Evolutionary conservation across 2,113 vertebrate species (phyloP).

Genomic region (Mesoclemmys tuberculata): DNA sequence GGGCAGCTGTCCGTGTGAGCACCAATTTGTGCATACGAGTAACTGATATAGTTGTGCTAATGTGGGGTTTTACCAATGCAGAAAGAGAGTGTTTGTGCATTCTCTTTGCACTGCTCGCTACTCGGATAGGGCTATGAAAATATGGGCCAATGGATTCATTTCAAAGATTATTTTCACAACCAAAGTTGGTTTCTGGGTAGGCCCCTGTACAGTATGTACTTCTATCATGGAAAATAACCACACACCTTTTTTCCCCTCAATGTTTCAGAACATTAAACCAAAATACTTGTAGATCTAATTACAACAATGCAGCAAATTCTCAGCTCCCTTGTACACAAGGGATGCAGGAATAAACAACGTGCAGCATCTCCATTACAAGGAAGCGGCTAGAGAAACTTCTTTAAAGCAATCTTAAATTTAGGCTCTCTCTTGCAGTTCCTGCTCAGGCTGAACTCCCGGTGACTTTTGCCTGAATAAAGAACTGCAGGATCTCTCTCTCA

Average conservation of each 20-base stretch:
- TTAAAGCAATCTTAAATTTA: background rate
- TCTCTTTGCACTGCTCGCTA: background rate
- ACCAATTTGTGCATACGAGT: background rate
- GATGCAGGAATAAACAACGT: background rate
- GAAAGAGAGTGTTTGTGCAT: fast-evolving
- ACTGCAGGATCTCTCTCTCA: background rate
- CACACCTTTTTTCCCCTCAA: background rate
- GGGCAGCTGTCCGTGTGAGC: background rate
- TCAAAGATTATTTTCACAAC: background rate
- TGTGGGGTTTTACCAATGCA: background rate
- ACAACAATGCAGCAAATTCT: background rate
- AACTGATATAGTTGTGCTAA: background rate
- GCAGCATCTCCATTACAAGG: background rate
- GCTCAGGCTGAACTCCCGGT: fast-evolving
- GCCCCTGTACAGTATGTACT: background rate
- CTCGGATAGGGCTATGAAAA: background rate
- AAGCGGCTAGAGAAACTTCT: background rate
- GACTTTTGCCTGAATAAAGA: background rate
- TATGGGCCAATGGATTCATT: fast-evolving
- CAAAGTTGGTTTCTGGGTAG: background rate
- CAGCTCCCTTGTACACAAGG: background rate
- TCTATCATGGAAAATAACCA: background rate
- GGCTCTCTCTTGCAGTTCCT: background rate
- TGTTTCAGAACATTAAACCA: background rate
- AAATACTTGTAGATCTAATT: background rate